Evolutionary conservation across 1,140 invertebrate genomes (phyloP), one percentile per base, ranked within the genome.

Genomic region (Temnothorax nylanderi): DNA sequence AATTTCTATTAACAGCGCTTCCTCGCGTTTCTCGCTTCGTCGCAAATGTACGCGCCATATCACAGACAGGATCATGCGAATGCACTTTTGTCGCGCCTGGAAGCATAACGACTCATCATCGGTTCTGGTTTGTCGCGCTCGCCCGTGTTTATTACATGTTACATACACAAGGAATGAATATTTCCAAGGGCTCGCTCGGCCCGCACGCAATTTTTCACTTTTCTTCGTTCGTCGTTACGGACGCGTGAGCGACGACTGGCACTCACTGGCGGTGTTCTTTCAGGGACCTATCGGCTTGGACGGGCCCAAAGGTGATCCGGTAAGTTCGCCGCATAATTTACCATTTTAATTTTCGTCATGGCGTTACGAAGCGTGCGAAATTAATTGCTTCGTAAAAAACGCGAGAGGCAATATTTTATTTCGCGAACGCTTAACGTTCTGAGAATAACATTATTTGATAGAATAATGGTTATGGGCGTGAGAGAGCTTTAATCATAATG

Each of bases 261-360:
- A 88, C 80, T 90, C 65, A 90, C 54, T 37, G 87, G 54, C 58
- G 77, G n/a, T 90, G 62, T 90, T 91, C 81, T 95, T 97, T 89
- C 96, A 99, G 98, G 98, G 98, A 91, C 98, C 98, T 32, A 99
- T 98, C 93, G 99, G 98, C 91, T 96, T 99, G 94, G 98, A 98
- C 94, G 99, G 99, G 93, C 98, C 98, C 13, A 99, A 99, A 96
- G 98, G 98, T 93, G 98, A 98, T 94, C 96, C 97, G 94, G 98
- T 99, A 96, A 97, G 98, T 92, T 76, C 56, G 18, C 47, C 62
- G 71, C 44, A 41, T 75, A 87, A 62, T 80, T 51, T 71, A 85
- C n/a, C n/a, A 54, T 87, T 67, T 78, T 84, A 80, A 65, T 62
- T 60, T 80, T 84, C 47, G 75, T 18, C 21, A 13, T 13, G 80